Conservation (phyloP, 1,140 invertebrate genomes). For the Wasmannia auropunctata region DNA sequence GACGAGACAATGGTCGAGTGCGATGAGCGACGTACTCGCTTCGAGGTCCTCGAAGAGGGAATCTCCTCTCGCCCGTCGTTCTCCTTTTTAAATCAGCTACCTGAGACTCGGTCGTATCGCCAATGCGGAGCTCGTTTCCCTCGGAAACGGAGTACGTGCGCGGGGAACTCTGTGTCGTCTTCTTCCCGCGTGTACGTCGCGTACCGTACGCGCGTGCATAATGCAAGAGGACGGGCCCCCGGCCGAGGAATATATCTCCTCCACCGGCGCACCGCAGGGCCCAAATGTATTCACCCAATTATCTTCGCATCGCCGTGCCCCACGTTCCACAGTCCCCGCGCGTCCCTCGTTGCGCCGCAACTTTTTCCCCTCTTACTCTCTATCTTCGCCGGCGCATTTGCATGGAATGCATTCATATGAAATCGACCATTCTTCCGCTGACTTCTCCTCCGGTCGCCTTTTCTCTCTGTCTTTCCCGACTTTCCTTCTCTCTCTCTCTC, state of each 20-base stretch:
- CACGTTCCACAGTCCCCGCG: conserved; percentile 1
- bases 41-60: conserved; percentile 9
- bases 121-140: conserved; percentile 30
- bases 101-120: conserved; percentile 11
- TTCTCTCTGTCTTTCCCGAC: not conserved
- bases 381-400: conserved; percentile 63
- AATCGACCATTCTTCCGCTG: conserved; percentile 74
- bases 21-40: conserved; percentile 12
- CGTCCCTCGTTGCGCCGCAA: conserved; percentile 10
- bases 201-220: conserved; percentile 53
- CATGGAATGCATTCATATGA: conserved; percentile 76
- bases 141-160: conserved; percentile 35
- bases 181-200: conserved; percentile 36
- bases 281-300: conserved; percentile 74
- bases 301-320: conserved; percentile 70
- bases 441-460: conserved; percentile 53
- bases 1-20: conserved; percentile 22
- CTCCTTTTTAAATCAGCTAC: conserved; percentile 51
- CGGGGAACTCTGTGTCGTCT: conserved; percentile 18
- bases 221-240: conserved; percentile 42
- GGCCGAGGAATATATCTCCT: conserved; percentile 40
- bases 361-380: conserved; percentile 41
- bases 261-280: conserved; percentile 47
- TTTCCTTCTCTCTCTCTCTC: not conserved
- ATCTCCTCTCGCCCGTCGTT: conserved; percentile 25